Conservation (phyloP, 2,888 invertebrate genomes). For the Carabus problematicus region DNA sequence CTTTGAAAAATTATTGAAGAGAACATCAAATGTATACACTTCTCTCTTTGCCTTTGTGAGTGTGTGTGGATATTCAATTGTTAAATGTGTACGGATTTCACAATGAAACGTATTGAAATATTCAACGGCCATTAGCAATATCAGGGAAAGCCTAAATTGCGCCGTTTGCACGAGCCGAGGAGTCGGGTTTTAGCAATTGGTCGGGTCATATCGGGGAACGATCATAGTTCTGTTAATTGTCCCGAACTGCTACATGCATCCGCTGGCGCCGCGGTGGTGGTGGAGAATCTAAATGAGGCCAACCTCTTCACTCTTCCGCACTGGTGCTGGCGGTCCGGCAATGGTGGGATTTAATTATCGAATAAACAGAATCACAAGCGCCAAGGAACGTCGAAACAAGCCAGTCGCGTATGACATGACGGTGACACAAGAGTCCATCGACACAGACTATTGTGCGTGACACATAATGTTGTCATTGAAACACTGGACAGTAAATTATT, state of each 20-base stretch:
- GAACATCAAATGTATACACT: too few relatives aligned
- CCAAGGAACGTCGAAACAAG: conserved; percentile 27
- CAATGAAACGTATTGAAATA: too few relatives aligned
- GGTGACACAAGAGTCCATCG: conserved; percentile 26
- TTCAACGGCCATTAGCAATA: too few relatives aligned
- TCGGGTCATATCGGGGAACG: conserved; percentile 7
- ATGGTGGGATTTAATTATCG: conserved; percentile 16
- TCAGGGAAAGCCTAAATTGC: not conserved
- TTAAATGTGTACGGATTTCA: too few relatives aligned
- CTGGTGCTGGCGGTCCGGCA: too few relatives aligned
- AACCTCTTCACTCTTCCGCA: not conserved
- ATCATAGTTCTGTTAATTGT: conserved; percentile 21
- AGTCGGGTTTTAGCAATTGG: not conserved
- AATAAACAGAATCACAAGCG: conserved; percentile 14
- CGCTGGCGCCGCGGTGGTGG: conserved; percentile 1
- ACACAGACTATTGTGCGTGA: too few relatives aligned
- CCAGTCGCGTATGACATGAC: conserved; percentile 14
- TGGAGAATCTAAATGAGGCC: conserved; percentile 25
- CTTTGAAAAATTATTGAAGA: too few relatives aligned
- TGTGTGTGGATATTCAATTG: too few relatives aligned
- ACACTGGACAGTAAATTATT: too few relatives aligned
- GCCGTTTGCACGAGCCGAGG: not conserved
- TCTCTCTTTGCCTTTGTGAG: too few relatives aligned
- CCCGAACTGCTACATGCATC: conserved; percentile 25
- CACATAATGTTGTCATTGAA: too few relatives aligned